Evolutionary conservation across 2,888 invertebrate species (phyloP), one percentile per base, ranked within the genome.

Genomic region (Homarus gammarus): DNA sequence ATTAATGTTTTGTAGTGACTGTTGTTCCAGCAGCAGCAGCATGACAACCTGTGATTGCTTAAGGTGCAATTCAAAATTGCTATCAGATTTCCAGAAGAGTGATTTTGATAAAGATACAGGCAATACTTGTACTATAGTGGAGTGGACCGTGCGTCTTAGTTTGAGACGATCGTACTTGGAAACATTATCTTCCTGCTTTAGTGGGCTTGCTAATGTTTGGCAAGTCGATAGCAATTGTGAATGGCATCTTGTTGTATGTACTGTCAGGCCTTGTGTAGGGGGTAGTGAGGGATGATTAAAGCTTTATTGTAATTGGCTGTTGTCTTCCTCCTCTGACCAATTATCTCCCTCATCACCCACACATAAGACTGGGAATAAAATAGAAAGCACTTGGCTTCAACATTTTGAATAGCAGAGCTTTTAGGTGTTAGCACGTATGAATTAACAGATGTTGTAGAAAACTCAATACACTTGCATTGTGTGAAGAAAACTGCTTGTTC

Each of bases 1-100:
- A 75, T 40, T 36, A 56, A 49, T 87, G 75, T 64, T 83, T 82
- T 83, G 27, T 75, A 64, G 83, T 88, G 61, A 82, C 40, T 56
- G 56, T 68, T 83, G 61, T 75, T 82, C 75, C 79, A 88, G 87
- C 87, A 88, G 87, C 87, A 88, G 82, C 87, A 88, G 88, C 83
- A 83, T 88, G 61, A 73, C 72, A 83, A 88, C 87, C 87, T 88
- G 87, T 88, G 87, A 88, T 88, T 88, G 87, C 87, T 88, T 88
- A 83, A 83, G 83, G 83, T 49, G 40, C 49, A 12, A 72, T 68
- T 77, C 68, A 82, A 51, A 83, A 61, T 81, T 64, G 64, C 51
- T 38, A 44, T 75, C 72, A 40, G 36, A 33, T 83, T 64, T 27
- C 86, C 38, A 68, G 33, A 31, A 10, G 31, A 18, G 18, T 72